Conservation (phyloP, 2,797 vertebrate genomes). For the Mormyrus hasselquistii region DNA sequence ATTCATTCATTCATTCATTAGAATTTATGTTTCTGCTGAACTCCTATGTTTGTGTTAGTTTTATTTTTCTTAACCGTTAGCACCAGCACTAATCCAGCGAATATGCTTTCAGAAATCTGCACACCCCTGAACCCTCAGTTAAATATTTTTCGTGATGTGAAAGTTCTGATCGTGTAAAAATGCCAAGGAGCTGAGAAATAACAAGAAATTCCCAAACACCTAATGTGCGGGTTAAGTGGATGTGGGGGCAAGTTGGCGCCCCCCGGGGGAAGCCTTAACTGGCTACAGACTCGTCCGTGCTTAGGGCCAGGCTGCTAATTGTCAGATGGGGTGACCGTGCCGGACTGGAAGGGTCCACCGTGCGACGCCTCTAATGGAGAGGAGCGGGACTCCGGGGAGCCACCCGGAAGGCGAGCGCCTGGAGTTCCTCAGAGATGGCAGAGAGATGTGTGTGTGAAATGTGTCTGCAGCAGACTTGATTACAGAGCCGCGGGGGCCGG, state of each 20-base stretch:
- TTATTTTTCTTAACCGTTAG: background rate
- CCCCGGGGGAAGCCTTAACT: background rate
- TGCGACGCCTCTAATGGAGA: background rate
- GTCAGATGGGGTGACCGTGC: background rate
- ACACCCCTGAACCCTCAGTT: background rate
- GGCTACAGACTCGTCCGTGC: background rate
- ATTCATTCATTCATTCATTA: background rate
- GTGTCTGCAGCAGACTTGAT: background rate
- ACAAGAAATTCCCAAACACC: background rate
- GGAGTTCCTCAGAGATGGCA: background rate
- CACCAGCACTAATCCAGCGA: background rate
- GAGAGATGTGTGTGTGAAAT: background rate
- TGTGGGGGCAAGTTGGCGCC: background rate
- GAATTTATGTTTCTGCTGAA: background rate
- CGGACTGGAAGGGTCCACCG: background rate
- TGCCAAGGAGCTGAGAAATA: background rate
- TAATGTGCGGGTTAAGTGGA: background rate
- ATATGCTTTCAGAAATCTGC: background rate
- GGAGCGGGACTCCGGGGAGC: slow-evolving; percentile 2
- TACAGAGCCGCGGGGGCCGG: background rate
- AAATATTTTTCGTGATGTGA: background rate
- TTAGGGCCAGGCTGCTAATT: background rate
- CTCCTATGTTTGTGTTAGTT: background rate
- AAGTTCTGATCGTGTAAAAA: background rate
- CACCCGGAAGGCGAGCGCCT: slow-evolving; percentile 9